Base-by-base conservation (phyloP, 53 echinoderm and acorn worm genomes). In the Actinopyga echinites region DNA sequence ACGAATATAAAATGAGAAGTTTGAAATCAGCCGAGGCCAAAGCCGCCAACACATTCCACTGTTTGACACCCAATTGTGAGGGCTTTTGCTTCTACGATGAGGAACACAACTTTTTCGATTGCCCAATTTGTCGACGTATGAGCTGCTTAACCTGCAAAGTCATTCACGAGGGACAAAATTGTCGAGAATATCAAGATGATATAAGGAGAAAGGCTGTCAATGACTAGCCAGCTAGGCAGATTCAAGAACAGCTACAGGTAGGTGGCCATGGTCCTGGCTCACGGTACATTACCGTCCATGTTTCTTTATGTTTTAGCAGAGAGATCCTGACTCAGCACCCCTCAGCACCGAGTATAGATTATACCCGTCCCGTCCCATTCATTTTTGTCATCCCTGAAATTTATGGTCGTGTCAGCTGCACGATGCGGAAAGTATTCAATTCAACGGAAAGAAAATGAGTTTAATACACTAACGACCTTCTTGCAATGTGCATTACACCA, bases 61-160 rank as follows among this genome's bases (percentile, higher is more conserved):
- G 99, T 71, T 91, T 95, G 82, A 94, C 89, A 13, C 89, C 94
- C 1, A 90, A 99, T 65, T 99, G 99, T 81, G 75, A 58, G 45
- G 89, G 99, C 9, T 99, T 90, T 86, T 99, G 99, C 62, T 94
- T 94, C 75, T 99, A 95, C 34, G 92, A 92, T 8, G 94, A 99
- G 71, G 60, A 95, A 74, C 89, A 85, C 75, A 94, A 94, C 89
- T 99, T 99, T 83, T 94, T 94, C 64, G 32, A 37, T n/a, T 99
- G 94, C 25, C 92, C 99, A 3, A 73, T 99, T 56, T 99, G 99
- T 67, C 26, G 57, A 0, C 82, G 84, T 56, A 54, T 86, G 62
- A 99, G 92, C 87, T 94, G 99, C 83, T 55, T 99, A 85, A 99
- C 99, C 21, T 99, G 99, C 53, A 99, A 95, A 58, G 99, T 94